Evolutionary conservation across 1,140 invertebrate species (phyloP), one percentile per base, ranked within the genome.

Genomic region (Euura lappo): DNA sequence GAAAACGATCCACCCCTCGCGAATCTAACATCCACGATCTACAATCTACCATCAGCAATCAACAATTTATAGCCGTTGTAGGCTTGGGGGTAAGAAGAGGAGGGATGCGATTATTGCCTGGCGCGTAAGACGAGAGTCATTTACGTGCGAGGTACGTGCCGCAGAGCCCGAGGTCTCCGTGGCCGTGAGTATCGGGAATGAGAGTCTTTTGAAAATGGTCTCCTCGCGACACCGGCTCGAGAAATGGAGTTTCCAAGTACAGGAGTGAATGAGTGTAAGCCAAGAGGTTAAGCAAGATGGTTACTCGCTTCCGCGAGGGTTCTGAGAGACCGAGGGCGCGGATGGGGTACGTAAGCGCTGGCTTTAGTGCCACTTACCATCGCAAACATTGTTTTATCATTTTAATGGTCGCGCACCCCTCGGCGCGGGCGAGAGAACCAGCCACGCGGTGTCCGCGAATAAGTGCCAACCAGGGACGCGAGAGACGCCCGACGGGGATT

Each of bases 361-460:
- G 75, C 77, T 84, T 83, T 83, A 82, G 76, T 80, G 78, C 76
- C 83, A 87, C 85, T 87, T 85, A 84, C 79, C 81, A 83, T 80
- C 74, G 82, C 84, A 86, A 87, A 86, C 84, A 84, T 85, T 86
- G 82, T 86, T 87, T 86, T 83, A 87, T 86, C 83, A 87, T 86
- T 87, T 84, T 84, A 86, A 86, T 85, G 78, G 85, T 47, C 71
- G 72, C 28, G 68, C 75, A 72, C 75, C 72, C 47, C 69, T 6
- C 11, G 11, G 45, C 47, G 44, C 45, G 44, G 2, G 11, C 3
- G 43, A 42, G 2, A 2, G 46, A 3, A 28, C 28, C 28, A 28
- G 28, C 13, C 51, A 3, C 5, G 8, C 51, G 8, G 10, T 0
- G 13, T 60, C 51, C 51, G 51, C 10, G 13, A 11, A 11, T 60